Percentiles rank a stretch among this genome's conserved stretches.
Conservation (phyloP, 2,797 vertebrate species). For the Premnoplex brunnescens region DNA sequence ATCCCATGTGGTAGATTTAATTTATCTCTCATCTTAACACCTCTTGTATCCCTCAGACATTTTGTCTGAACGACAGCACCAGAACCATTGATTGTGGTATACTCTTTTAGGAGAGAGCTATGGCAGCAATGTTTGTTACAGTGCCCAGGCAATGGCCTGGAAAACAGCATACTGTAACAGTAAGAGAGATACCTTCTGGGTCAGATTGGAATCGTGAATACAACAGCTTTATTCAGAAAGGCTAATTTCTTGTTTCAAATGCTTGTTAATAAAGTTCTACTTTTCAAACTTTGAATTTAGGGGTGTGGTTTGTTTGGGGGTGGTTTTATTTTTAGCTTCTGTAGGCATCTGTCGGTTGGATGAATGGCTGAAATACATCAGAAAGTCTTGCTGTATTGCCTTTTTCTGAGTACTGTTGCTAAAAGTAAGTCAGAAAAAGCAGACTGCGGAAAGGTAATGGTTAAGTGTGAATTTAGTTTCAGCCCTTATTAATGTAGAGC, state of each 20-base stretch:
- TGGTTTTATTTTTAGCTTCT: not conserved
- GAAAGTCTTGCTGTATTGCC: not conserved
- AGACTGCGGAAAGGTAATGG: not conserved
- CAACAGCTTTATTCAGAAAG: not conserved
- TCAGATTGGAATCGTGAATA: not conserved
- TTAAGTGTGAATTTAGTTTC: not conserved
- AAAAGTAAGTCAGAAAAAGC: not conserved
- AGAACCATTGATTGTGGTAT: not conserved
- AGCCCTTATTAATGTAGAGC: not conserved
- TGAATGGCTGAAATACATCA: not conserved
- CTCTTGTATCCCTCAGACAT: not conserved
- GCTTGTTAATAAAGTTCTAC: constrained; percentile 40
- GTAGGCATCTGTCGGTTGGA: not conserved
- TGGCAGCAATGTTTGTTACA: not conserved
- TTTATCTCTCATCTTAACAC: not conserved
- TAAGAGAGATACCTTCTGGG: not conserved
- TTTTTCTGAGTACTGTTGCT: not conserved
- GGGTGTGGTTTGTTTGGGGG: not conserved
- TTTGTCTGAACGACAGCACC: not conserved
- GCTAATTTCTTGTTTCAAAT: not conserved
- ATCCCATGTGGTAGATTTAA: not conserved
- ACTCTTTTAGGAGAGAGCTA: not conserved
- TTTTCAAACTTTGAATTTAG: not conserved
- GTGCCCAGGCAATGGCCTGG: not conserved
- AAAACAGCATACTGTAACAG: not conserved